Conservation (phyloP, 2,113 vertebrate species). For the cattle (Bos taurus) region ARS-UCD2.0 NC_037338.1:81817501-81818000, state of each 20-base stretch:
- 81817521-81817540: not conserved
- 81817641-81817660: not conserved
- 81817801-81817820: not conserved
- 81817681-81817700: not conserved
- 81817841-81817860: not conserved
- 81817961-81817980: not conserved
- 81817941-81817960: not conserved
- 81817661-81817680: not conserved
- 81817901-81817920: not conserved
- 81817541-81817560: not conserved
- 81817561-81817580: not conserved
- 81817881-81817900: not conserved
- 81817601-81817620: not conserved
- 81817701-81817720: not conserved
- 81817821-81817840: rapidly evolving
- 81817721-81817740: rapidly evolving
- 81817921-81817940: not conserved
- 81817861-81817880: not conserved
- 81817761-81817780: not conserved
- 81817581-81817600: not conserved
- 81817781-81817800: not conserved
- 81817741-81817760: too few relatives aligned
- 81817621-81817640: not conserved
- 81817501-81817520: not conserved
- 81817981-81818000: too few relatives aligned